These are phyloP conservation scores for Acanthopagrus latus DNA, from an alignment of 2,797 vertebrate species.

Conservation along the genomic window DNA sequence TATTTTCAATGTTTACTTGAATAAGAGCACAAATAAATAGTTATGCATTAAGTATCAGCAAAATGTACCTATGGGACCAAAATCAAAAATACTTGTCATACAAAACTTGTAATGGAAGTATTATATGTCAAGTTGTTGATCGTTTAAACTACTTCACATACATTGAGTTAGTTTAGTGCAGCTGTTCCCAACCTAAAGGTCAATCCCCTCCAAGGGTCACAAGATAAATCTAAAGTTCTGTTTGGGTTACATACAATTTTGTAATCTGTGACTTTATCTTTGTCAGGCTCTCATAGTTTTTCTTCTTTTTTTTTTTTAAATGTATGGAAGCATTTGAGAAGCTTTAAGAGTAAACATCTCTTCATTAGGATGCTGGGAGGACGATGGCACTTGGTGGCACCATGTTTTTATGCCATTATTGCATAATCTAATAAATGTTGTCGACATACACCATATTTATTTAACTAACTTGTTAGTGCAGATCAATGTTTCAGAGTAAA, in stretches of 20 bases:
- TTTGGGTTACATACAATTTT: too few species aligned
- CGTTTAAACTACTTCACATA: neutral
- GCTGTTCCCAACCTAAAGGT: neutral
- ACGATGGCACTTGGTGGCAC: too few species aligned
- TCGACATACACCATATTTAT: neutral
- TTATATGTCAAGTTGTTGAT: neutral
- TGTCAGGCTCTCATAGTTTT: neutral
- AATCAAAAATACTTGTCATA: neutral
- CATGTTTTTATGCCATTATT: neutral
- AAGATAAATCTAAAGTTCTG: neutral
- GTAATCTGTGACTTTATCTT: neutral
- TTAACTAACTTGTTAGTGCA: neutral
- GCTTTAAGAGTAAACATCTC: neutral
- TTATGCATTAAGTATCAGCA: neutral
- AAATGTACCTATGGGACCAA: neutral
- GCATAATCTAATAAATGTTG: neutral
- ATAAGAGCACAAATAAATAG: neutral
- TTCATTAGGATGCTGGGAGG: too few species aligned
- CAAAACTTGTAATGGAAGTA: neutral
- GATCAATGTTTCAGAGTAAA: slow-evolving; percentile 3
- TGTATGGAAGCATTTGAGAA: neutral
- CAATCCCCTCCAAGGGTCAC: neutral
- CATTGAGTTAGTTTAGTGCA: neutral
- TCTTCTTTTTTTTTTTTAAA: neutral
- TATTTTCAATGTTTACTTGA: neutral